These are phyloP conservation scores for Tyrannus savana DNA, from an alignment of 2,113 vertebrate species.

Conservation along the genomic window DNA sequence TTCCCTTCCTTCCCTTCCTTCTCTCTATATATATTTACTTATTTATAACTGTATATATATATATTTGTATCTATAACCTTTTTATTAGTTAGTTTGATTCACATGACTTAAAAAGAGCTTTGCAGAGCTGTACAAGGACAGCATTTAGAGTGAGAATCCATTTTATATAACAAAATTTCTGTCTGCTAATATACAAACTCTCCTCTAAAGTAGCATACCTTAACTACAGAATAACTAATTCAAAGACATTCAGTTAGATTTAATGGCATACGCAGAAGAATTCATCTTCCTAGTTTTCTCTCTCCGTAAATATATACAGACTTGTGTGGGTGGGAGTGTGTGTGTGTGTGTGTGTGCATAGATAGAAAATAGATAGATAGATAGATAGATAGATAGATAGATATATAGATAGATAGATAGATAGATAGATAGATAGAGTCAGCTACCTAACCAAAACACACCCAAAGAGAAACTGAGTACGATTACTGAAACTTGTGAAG, in stretches of 20 bases:
- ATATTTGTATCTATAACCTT: not conserved
- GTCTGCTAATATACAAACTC: not conserved
- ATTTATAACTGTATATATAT: not conserved
- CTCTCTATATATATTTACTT: not conserved
- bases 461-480: not conserved
- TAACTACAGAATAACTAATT: not conserved
- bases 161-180: not conserved
- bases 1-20: too few relatives aligned
- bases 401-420: not conserved
- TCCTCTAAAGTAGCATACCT: not conserved
- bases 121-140: not conserved
- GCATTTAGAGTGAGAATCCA: not conserved
- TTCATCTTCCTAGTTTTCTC: not conserved
- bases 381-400: not conserved
- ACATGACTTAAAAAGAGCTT: not conserved
- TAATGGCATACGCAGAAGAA: not conserved
- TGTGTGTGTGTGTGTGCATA: rapidly evolving
- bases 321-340: not conserved
- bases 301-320: not conserved
- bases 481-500: not conserved
- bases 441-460: not conserved
- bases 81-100: not conserved
- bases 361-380: not conserved
- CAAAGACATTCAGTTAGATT: not conserved
- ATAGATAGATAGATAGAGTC: not conserved